Evolutionary conservation across 1,140 invertebrate genomes (phyloP), one percentile per base, ranked within the genome.

Genomic region (Hyposmocoma kahamanoa): DNA sequence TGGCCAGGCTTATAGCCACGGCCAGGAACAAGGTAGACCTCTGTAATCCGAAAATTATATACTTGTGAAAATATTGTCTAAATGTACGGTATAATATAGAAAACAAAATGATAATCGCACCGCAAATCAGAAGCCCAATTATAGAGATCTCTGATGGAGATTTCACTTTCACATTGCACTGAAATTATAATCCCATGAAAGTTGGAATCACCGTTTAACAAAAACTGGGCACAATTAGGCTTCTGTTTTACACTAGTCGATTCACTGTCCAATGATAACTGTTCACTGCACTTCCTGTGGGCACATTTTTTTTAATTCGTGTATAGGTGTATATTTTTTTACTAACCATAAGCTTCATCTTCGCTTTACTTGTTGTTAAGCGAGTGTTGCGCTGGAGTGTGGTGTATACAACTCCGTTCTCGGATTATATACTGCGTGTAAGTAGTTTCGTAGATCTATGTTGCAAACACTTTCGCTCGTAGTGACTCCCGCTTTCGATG

Each of bases 1-100:
- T 79, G 72, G 76, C 77, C 75, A 87, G 77, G 74, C 78, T 72
- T 67, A 86, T 64, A 67, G 76, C 86, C 76, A 84, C 83, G 81
- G 82, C 83, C 76, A 84, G 63, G 79, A 87, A 67, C 51, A 87
- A 72, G 72, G 72, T 67, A 70, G 77, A 76, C 58, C 76, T 81
- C 86, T 87, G 81, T 11, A 71, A 60, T 20, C 66, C 67, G 51
- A 52, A 45, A 58, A 36, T 52, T 30, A 11, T 22, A 11, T 41
- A n/a, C n/a, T n/a, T n/a, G n/a, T n/a, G n/a, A n/a, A n/a, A n/a
- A n/a, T n/a, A n/a, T n/a, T n/a, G n/a, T n/a, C n/a, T n/a, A n/a
- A n/a, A n/a, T n/a, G n/a, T n/a, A n/a, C n/a, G n/a, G n/a, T n/a
- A n/a, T n/a, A n/a, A n/a, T n/a, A n/a, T n/a, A n/a, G n/a, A n/a